Evolutionary conservation across 2,888 invertebrate species (phyloP).

Genomic region (Hypselothyrea guttata): DNA sequence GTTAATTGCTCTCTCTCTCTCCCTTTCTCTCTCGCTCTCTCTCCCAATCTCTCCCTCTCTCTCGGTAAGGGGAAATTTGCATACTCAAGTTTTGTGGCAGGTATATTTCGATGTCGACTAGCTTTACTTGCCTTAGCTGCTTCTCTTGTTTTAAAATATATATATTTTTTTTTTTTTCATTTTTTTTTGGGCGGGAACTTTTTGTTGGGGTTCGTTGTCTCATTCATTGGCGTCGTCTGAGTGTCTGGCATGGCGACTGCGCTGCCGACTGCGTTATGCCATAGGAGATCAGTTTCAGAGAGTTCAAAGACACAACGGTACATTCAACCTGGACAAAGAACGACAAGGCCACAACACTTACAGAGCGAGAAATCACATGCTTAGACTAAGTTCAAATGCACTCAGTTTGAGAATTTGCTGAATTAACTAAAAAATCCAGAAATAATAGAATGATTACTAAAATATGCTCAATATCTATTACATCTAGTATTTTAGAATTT

Average conservation of each 20-base stretch:
- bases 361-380: too few species aligned
- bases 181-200: constrained; percentile 43
- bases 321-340: constrained; percentile 63
- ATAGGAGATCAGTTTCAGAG: constrained; percentile 44
- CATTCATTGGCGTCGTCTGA: constrained; percentile 74
- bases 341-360: constrained; percentile 64
- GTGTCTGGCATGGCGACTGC: constrained; percentile 63
- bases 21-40: constrained; percentile 12
- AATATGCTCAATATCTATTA: too few species aligned
- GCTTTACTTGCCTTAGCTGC: not conserved
- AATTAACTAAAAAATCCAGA: too few species aligned
- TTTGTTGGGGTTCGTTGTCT: constrained; percentile 62
- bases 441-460: too few species aligned
- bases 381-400: too few species aligned
- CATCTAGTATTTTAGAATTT: too few species aligned
- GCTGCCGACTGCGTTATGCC: constrained; percentile 60
- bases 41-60: constrained; percentile 9
- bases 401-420: too few species aligned
- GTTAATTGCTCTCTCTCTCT: constrained; percentile 50
- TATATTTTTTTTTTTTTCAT: constrained; percentile 6
- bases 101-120: constrained; percentile 67
- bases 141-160: constrained; percentile 35
- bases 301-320: constrained; percentile 74
- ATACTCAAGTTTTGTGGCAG: constrained; percentile 71
- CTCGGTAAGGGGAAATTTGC: constrained; percentile 48